phyloP scores from a whole-genome alignment of 2,113 vertebrate genomes.

The Scomber scombrus region DNA sequence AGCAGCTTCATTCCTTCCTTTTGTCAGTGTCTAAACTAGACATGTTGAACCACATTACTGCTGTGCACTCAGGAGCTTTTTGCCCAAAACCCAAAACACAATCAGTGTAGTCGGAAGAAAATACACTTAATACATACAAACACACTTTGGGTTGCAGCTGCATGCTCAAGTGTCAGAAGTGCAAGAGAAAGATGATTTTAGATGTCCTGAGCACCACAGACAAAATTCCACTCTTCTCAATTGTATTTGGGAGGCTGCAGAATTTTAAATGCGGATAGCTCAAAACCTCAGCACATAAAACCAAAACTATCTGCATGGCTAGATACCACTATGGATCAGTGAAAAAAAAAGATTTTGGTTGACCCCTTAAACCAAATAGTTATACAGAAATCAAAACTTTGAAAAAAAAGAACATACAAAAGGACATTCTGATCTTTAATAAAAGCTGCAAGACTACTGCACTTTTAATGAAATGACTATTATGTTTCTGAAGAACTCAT shows the following conservation, averaged over 20 bases:
- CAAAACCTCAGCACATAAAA: constrained; percentile 34
- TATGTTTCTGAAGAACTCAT: too few species aligned
- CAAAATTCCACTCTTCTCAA: constrained; percentile 20
- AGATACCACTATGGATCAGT: not conserved
- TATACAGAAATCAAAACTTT: not conserved
- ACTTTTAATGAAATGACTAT: too few species aligned
- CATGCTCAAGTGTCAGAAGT: constrained; percentile 24
- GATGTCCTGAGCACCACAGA: constrained; percentile 24
- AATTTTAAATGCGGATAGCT: not conserved
- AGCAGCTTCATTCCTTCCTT: too few species aligned
- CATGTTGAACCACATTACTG: not conserved
- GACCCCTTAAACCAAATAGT: constrained; percentile 1
- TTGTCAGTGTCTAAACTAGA: too few species aligned
- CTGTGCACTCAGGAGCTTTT: not conserved
- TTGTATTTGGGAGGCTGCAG: too few species aligned
- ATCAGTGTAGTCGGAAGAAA: constrained; percentile 3
- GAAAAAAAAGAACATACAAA: not conserved
- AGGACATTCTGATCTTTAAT: not conserved
- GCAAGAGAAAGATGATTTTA: not conserved
- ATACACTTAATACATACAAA: not conserved
- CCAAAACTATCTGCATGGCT: constrained; percentile 38
- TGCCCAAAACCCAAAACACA: not conserved
- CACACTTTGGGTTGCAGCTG: too few species aligned
- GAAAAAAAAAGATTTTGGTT: constrained; percentile 6
- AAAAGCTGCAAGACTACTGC: not conserved